Base-by-base conservation (phyloP, 1,140 invertebrate genomes). In the Drosophila seguyi region DNA sequence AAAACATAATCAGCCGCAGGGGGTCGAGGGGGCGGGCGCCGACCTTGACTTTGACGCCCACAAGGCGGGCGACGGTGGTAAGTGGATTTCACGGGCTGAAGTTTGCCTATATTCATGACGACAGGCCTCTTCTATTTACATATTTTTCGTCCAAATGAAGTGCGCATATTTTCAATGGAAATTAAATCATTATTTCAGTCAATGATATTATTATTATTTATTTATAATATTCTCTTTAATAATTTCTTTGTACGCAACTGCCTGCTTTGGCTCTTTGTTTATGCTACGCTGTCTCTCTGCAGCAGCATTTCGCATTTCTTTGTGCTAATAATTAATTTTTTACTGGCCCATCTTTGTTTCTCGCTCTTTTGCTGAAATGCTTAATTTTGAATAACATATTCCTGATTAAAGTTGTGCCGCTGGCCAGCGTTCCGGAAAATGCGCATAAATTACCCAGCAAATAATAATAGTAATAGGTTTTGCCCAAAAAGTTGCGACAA, bases 391-490 rank as follows among this genome's bases (percentile, higher is more conserved):
- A 22, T 38, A 10, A 22, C 34, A 45, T 14, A 44, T 39, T 58
- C n/a, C 34, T 25, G 14, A 31, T 65, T 61, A 18, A 42, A 41
- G 18, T 36, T 50, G 11, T 14, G 42, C 38, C 38, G 14, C 36
- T 41, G 10, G 18, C 18, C 41, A 42, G 38, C 27, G 59, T 29
- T 6, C 52, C 45, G 47, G n/a, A 56, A 59, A 65, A 53, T 27
- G 39, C 16, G 25, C 61, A 58, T 80, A 62, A 74, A 80, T 80
- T 68, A 68, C 25, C 53, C 47, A 14, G 38, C 16, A 50, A 57
- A 65, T 34, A 67, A 59, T 44, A 75, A 62, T 34, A 52, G 38
- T 53, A 65, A 56, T 47, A 77, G 55, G 47, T 50, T 50, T 47
- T 27, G 62, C 1, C 31, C 20, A 71, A 65, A 29, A 65, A 66